Conservation (phyloP, 2,888 invertebrate genomes). For the Tiliacea citrago region DNA sequence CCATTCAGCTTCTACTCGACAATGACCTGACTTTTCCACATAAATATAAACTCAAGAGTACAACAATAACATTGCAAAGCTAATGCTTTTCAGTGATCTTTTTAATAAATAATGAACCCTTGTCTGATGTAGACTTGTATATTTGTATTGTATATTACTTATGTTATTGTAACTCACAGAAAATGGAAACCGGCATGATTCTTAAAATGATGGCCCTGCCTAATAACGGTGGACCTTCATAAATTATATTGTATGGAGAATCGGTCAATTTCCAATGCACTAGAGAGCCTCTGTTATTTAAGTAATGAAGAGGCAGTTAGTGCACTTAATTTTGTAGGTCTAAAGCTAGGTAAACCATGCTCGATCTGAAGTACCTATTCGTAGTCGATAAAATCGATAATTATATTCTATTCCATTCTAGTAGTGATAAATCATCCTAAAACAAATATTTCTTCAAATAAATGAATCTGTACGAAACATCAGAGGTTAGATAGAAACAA, state of each 20-base stretch:
- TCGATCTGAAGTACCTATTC: no score
- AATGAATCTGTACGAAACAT: background rate
- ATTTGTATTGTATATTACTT: no score
- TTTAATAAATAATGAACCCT: conserved; percentile 26
- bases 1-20: conserved; percentile 86
- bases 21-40: conserved; percentile 86
- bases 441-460: conserved; percentile 4
- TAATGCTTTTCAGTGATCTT: conserved; percentile 28
- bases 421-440: conserved; percentile 1
- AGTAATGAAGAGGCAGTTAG: no score
- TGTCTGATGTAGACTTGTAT: background rate
- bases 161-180: background rate
- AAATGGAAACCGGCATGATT: background rate
- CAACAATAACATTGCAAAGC: conserved; percentile 45
- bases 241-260: no score
- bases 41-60: conserved; percentile 67
- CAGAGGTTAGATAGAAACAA: conserved; percentile 8
- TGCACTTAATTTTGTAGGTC: no score
- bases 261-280: no score
- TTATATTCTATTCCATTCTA: no score
- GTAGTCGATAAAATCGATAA: no score
- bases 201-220: background rate
- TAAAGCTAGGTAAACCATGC: no score
- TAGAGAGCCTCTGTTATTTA: background rate
- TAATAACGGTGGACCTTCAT: no score